Evolutionary conservation across 2,888 invertebrate genomes (phyloP).

Genomic region (Noctua fimbriata): DNA sequence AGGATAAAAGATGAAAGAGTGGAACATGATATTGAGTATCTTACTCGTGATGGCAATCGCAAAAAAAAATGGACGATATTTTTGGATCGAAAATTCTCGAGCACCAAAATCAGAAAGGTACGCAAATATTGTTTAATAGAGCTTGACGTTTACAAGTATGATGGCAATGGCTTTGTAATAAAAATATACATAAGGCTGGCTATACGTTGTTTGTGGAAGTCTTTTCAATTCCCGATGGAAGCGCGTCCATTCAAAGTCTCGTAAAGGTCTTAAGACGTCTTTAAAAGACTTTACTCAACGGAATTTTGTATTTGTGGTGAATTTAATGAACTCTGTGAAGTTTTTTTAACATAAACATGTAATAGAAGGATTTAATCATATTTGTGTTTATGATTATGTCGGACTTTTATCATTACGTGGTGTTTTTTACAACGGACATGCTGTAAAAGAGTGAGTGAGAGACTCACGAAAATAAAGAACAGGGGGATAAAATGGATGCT

Average conservation of each 20-base stretch:
- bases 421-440: not conserved
- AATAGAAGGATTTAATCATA: conserved; percentile 31
- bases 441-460: not conserved
- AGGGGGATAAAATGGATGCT: no score
- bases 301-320: conserved; percentile 51
- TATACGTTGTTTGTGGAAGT: conserved; percentile 35
- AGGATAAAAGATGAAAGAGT: conserved; percentile 28
- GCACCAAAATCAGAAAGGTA: conserved; percentile 17
- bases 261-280: conserved; percentile 56
- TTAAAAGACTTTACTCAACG: conserved; percentile 52
- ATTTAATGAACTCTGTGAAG: conserved; percentile 50
- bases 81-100: conserved; percentile 6
- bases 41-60: conserved; percentile 13
- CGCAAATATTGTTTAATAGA: conserved; percentile 41
- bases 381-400: conserved; percentile 18
- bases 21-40: conserved; percentile 28
- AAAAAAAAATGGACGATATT: conserved; percentile 15
- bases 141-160: conserved; percentile 23
- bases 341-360: conserved; percentile 35
- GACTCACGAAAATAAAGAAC: not conserved
- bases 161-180: conserved; percentile 21
- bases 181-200: conserved; percentile 28
- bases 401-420: not conserved
- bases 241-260: conserved; percentile 44
- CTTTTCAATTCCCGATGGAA: conserved; percentile 46